Evolutionary conservation across 2,797 vertebrate species (phyloP), one percentile per base, ranked within the genome.

Genomic region (Atherinosoma microstoma): DNA sequence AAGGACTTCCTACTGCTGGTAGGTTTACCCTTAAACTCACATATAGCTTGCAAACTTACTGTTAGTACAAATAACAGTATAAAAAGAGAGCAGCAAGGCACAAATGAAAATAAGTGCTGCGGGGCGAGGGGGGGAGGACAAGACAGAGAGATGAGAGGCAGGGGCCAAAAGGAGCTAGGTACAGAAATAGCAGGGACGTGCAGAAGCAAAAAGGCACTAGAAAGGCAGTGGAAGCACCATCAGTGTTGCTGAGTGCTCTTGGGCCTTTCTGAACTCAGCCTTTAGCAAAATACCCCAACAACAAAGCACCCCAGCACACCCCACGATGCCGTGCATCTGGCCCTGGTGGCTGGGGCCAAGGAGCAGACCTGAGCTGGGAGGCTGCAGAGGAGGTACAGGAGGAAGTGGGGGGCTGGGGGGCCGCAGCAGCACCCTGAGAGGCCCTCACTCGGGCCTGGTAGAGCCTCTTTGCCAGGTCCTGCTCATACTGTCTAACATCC

Each of bases 401-500:
- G 62, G 92, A 81, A 79, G 85, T 78, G 80, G 92, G 87, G 92
- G 93, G 91, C 89, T 88, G 87, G 49, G 91, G 84, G 89, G 88
- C 82, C 65, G 90, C 85, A 66, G 90, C 72, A 51, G 79, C 64
- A 87, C 91, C 93, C 92, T 94, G 93, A 87, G 95, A 95, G 4
- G 95, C 96, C 91, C 94, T 90, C 94, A 97, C 96, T 73, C 96
- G 92, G 87, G 96, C 95, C 91, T 96, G 96, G 96, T 97, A 97
- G 84, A 97, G 95, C 92, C 94, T 95, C 94, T 96, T 96, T 91
- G 97, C 96, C 95, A 97, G 95, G 86, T 97, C 96, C 94, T 96
- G 96, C 94, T 98, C 96, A 96, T 98, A 97, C 91, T 97, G 96
- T 89, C 93, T 97, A 95, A 98, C 90, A 94, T 97, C 96, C 89